Evolutionary conservation across 2,113 vertebrate genomes (phyloP), one percentile per base, ranked within the genome.

Genomic region (Willisornis vidua): DNA sequence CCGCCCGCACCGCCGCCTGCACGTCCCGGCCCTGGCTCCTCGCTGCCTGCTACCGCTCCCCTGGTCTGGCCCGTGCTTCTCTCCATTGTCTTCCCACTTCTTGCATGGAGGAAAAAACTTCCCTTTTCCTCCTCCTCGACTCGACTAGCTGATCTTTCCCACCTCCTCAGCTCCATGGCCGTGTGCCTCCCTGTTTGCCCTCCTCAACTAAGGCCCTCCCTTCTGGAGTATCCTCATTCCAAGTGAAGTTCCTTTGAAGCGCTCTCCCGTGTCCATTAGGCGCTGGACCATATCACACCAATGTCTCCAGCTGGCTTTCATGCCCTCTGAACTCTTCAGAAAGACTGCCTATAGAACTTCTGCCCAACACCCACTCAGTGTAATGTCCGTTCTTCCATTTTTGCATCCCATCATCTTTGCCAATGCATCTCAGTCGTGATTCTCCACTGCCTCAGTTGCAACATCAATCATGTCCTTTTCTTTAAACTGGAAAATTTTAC

Each of bases 1-100:
- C 70, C 39, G 12, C 54, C 5, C 54, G 37, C 57, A 51, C 57
- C 55, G 37, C 91, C 41, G 43, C 67, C 62, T 2, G 63, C 59
- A 33, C 70, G 19, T 2, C 71, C 77, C 35, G 54, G 39, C 33
- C 54, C 81, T 17, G 81, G 72, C 65, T 39, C 41, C n/a, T 15
- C n/a, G 10, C 66, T 29, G 51, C 75, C 62, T 6, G 66, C 62
- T 18, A 25, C 46, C n/a, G 0, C 43, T 46, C 31, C 49, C 28
- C 28, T 7, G 0, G 10, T 4, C 33, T 1, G 52, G 26, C 33
- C 77, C 22, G 7, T 1, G 57, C 63, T 54, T 19, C 54, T 12
- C 76, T 35, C 46, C 85, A 1, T 2, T 16, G 46, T 3, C 17
- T 66, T 46, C 78, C 28, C 61, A 2, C 18, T 25, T 18, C 33